Conservation (phyloP, 2,113 vertebrate genomes). For the Lucifuga dentata region DNA sequence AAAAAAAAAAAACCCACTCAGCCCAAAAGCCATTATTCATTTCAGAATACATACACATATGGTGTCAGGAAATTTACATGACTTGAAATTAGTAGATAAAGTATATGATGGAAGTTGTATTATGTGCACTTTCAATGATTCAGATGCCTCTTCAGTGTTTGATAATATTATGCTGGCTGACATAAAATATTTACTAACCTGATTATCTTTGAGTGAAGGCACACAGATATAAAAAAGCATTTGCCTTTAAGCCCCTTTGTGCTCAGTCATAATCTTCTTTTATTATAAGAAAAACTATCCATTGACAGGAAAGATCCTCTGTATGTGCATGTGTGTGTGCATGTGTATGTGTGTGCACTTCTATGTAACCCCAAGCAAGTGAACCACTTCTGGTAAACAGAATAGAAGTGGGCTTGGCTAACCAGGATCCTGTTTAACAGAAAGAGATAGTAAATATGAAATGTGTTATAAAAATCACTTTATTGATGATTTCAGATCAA, state of each 20-base stretch:
- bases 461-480: conserved; percentile 3
- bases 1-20: not conserved
- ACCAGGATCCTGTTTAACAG: conserved; percentile 15
- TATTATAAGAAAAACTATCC: conserved; percentile 42
- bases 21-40: conserved; percentile 5
- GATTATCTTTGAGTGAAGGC: not conserved
- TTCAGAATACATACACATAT: conserved; percentile 1
- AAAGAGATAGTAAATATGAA: conserved; percentile 45
- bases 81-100: conserved; percentile 36
- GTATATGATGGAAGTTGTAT: conserved; percentile 30
- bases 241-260: conserved; percentile 34
- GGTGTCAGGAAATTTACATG: conserved; percentile 12
- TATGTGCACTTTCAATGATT: conserved; percentile 16
- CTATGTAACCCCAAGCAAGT: conserved; percentile 53
- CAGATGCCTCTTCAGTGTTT: conserved; percentile 1
- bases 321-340: conserved; percentile 1
- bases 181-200: not conserved
- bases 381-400: conserved; percentile 75
- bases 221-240: conserved; percentile 11
- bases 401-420: conserved; percentile 52
- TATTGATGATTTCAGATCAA: conserved; percentile 30
- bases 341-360: conserved; percentile 14
- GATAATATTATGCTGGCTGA: not conserved
- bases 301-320: conserved; percentile 59
- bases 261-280: conserved; percentile 35